Base-by-base conservation (phyloP, 2,888 invertebrate genomes). In the Orthosia incerta region DNA sequence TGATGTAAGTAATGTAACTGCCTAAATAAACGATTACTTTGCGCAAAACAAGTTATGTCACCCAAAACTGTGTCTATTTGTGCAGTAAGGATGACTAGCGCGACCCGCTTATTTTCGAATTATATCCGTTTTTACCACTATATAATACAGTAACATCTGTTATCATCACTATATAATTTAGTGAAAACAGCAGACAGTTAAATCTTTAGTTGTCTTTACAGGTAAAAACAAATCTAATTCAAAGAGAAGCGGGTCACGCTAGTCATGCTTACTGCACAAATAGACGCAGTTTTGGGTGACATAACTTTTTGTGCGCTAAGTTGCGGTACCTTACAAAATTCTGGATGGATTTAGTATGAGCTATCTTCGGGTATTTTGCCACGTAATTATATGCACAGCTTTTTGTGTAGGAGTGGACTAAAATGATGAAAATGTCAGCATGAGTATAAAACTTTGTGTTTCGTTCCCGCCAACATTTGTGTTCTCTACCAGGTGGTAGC, bases 171-270 rank as follows among this genome's bases (percentile, higher is more conserved):
- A 53, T 26, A 26, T 26, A 26, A 26, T 26, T 26, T 55, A 18
- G 53, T 77, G 57, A 60, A 46, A 55, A 55, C 60, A 79, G 63
- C 53, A n/a, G 3, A 55, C 11, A 50, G 60, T 65, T 78, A 72
- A 23, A 65, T 79, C 61, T 26, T 55, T 18, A 39, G 26, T 62
- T 46, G 39, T n/a, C 7, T 48, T 4, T 55, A 45, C 20, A 64
- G n/a, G 53, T 53, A 45, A 50, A 48, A 68, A 48, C 39, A 39
- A 48, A 61, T 64, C 61, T 31, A 50, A 61, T 68, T 74, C 20
- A 7, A 61, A 61, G 39, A 39, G 4, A 74, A 70, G 57, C 55
- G 60, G 74, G 75, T 51, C 70, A 76, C 18, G 50, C 55, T 53
- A 51, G 50, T 59, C 53, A 51, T 26, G 76, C 46, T 59, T 45